Evolutionary conservation across 2,113 vertebrate species (phyloP), one percentile per base, ranked within the genome.

Genomic region (Puma concolor): DNA sequence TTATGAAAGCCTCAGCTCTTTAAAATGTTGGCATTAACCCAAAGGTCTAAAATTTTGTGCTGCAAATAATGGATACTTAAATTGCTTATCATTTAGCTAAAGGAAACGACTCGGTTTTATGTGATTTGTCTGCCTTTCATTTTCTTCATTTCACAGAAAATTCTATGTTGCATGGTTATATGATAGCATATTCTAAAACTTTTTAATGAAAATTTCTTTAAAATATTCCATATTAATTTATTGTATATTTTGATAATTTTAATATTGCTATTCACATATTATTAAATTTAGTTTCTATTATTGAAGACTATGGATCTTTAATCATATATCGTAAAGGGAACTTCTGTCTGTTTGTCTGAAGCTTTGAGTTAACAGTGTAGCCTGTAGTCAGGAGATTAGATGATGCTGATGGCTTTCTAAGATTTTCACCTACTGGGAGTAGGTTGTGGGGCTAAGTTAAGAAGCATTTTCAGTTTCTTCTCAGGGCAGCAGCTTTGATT

Each of bases 21-120:
- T 66, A 77, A 93, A 77, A 66, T 77, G 19, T 79, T 85, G 44
- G 29, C 50, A 33, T 86, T 86, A 41, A 86, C 27, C 27, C 19
- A 17, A 79, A 67, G 17, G 76, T 93, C 54, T 77, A 38, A 38
- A 77, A 54, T 77, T 77, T 44, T 93, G 44, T 67, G 92, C 71
- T 93, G n/a, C 57, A 86, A 66, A 52, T 85, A 93, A 50, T 38
- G 17, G 17, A 38, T 85, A 86, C 17, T 77, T 5, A 21, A 54
- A 38, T 77, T 85, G 44, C 44, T 93, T n/a, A 93, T 93, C 31
- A 33, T 50, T 64, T 66, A 93, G 33, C 69, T 93, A 77, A 76
- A 76, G 31, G n/a, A 85, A 77, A 6, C 19, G 8, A 50, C 6
- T 76, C 25, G 33, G 19, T 38, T 86, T 86, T 16, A 33, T 66